These are phyloP conservation scores for Phaonia tiefii DNA, from an alignment of 2,888 invertebrate genomes.

Conservation along the genomic window DNA sequence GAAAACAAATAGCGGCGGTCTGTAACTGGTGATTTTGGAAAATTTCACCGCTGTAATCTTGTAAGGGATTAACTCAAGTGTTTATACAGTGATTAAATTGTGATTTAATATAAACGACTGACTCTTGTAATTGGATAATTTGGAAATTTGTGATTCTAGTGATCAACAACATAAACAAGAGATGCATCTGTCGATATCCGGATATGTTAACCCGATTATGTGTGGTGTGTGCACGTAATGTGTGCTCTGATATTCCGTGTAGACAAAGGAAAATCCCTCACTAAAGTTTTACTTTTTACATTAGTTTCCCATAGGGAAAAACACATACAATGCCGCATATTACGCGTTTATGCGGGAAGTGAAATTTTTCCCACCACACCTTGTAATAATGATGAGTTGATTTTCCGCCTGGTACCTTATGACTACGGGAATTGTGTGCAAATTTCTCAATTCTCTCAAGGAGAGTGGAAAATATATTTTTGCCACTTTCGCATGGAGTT, in stretches of 20 bases:
- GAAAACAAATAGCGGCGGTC: conserved; percentile 21
- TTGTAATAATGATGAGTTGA: conserved; percentile 18
- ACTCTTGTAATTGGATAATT: conserved; percentile 78
- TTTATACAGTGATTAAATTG: conserved; percentile 23
- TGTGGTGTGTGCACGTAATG: conserved; percentile 4
- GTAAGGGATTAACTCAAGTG: conserved; percentile 14
- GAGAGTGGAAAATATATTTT: conserved; percentile 52
- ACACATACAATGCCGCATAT: conserved; percentile 15
- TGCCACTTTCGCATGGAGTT: conserved; percentile 3
- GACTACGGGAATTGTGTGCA: too few species aligned
- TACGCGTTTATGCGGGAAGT: conserved; percentile 48
- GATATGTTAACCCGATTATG: neutral
- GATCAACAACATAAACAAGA: conserved; percentile 35
- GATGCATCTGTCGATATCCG: conserved; percentile 14
- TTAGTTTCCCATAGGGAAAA: conserved; percentile 43
- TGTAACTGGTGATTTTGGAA: neutral
- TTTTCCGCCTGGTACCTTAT: conserved; percentile 36
- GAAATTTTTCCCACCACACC: conserved; percentile 56
- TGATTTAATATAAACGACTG: conserved; percentile 71
- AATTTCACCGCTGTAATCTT: neutral
- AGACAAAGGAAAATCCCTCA: conserved; percentile 48
- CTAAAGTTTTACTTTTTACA: conserved; percentile 16
- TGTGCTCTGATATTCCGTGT: conserved; percentile 30
- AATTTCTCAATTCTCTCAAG: neutral
- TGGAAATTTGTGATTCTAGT: conserved; percentile 73